Base-by-base conservation (phyloP, 2,113 vertebrate genomes). In the Aspidoscelis tigris region DNA sequence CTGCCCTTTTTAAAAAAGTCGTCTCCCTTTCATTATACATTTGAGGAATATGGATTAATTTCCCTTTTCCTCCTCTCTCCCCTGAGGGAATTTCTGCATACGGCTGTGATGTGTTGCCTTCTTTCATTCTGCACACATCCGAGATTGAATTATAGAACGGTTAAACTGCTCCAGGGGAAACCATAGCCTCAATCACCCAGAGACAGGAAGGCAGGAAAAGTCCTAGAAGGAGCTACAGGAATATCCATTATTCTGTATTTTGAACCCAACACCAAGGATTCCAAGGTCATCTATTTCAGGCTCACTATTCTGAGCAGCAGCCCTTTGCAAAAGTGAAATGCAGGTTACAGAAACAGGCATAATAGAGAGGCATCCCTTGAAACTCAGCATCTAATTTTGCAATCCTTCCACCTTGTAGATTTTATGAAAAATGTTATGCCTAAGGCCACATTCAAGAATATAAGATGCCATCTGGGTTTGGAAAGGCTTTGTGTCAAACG, bases 21-120 rank as follows among this genome's bases (percentile, higher is more conserved):
- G 10, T 70, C 69, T 73, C 71, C 47, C 71, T 73, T 73, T 73
- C 71, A 73, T 73, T 73, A 44, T 47, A 11, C 71, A 73, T 73
- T 73, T 44, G 41, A 73, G 71, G 71, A 73, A 44, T 24, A 43
- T 47, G 41, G 71, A 47, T 73, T 73, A 24, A 73, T 24, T 73
- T 44, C 43, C 71, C 11, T 44, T 24, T 11, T 11, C 20, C 39
- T 41, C 21, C 71, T 44, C 71, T 22, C 22, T 44, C 7, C 71
- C 71, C 71, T 7, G 47, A 20, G 71, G 71, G 20, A 73, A 73
- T 73, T 41, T 73, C 43, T 73, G 20, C 71, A 73, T 24, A 47
- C 5, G 43, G 71, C 43, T 73, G 41, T 24, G 41, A 47, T 24
- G 20, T 73, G 41, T 24, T 44, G 71, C 41, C 41, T 73, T 44